A percentile compares a stretch with the other conserved stretches of the same genome.
Conservation (phyloP, 2,797 vertebrate species). For the Paramormyrops hopkinsi region DNA sequence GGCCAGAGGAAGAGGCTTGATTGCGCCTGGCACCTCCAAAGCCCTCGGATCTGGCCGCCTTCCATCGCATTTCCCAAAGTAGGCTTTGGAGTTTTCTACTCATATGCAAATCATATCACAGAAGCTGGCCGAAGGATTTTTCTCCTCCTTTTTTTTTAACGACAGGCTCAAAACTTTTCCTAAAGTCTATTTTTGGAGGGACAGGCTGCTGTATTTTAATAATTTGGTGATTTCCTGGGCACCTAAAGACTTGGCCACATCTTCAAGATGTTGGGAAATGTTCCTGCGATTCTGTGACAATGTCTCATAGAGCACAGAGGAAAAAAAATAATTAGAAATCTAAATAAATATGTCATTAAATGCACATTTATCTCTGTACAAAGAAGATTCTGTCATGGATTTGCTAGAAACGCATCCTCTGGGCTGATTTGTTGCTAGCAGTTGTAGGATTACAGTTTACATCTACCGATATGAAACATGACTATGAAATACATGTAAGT, state of each 20-base stretch:
- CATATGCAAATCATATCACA: conserved; percentile 48
- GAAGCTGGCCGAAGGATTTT: conserved; percentile 43
- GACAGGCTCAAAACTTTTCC: conserved; percentile 40
- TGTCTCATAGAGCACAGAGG: not conserved
- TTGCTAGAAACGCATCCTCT: not conserved
- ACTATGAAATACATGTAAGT: not conserved
- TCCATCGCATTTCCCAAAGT: conserved; percentile 50
- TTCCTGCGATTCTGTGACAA: not conserved
- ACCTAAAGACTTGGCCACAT: not conserved
- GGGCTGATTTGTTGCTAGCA: not conserved
- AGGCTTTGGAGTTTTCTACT: conserved; percentile 52
- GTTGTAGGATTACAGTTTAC: not conserved
- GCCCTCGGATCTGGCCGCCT: conserved; percentile 49
- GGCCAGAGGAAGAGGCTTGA: conserved; percentile 51
- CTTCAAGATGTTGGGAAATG: not conserved
- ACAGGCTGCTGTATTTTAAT: not conserved
- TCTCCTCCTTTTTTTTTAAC: not conserved
- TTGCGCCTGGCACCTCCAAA: conserved; percentile 58
- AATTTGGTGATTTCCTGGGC: not conserved
- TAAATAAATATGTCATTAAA: not conserved
- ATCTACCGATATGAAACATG: not conserved
- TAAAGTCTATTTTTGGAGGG: conserved; percentile 38
- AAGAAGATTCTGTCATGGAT: not conserved
- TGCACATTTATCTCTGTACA: not conserved
- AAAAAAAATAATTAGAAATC: not conserved